Conservation (phyloP, 2,888 invertebrate genomes). For the Loripinus fragilis region DNA sequence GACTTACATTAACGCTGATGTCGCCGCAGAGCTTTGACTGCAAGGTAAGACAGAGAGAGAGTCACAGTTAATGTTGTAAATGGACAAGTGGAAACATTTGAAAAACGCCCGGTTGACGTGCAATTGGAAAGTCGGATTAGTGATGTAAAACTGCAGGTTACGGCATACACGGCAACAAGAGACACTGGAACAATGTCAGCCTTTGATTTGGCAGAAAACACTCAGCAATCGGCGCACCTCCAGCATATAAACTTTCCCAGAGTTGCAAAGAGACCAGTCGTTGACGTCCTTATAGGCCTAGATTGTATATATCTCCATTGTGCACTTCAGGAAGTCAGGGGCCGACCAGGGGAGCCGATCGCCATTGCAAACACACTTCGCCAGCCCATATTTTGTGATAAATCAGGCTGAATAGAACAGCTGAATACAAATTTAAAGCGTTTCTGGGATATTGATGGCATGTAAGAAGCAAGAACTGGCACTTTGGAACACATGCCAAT, state of each 20-base stretch:
- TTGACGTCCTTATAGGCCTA: conserved; percentile 49
- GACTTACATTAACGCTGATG: too few relatives aligned
- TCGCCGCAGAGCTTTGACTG: too few relatives aligned
- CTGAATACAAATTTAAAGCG: conserved; percentile 15
- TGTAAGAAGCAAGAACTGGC: neutral
- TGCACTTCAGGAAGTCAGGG: conserved; percentile 42
- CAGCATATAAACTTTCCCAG: conserved; percentile 43
- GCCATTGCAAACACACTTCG: conserved; percentile 24
- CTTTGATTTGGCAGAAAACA: too few relatives aligned
- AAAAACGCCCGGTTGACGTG: too few relatives aligned
- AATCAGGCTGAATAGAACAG: neutral
- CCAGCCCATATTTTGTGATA: conserved; percentile 12
- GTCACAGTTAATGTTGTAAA: too few relatives aligned
- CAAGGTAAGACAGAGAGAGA: too few relatives aligned
- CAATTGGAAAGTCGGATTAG: too few relatives aligned
- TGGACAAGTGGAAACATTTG: too few relatives aligned
- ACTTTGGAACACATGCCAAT: neutral
- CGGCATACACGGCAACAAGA: too few relatives aligned
- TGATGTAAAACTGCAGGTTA: too few relatives aligned
- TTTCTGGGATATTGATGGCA: conserved; percentile 35
- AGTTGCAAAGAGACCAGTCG: neutral
- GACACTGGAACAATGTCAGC: too few relatives aligned
- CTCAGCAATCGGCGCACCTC: conserved; percentile 39
- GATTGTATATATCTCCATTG: conserved; percentile 44
- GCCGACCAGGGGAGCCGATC: conserved; percentile 40